Conservation (phyloP, 2,888 invertebrate genomes). For the Andrena bicolor region DNA sequence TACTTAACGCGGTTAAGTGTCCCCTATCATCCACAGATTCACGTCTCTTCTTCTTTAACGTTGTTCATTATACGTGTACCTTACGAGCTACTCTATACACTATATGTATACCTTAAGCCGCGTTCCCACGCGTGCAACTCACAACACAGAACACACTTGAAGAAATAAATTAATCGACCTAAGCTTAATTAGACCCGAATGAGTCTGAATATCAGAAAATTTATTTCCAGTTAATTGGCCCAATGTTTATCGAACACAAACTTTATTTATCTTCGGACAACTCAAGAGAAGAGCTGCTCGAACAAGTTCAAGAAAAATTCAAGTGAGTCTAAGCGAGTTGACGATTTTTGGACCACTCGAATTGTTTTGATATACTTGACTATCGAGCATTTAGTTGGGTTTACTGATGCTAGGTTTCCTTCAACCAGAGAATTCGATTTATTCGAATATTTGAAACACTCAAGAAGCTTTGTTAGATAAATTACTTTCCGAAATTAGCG, state of each 20-base stretch:
- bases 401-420: too few species aligned
- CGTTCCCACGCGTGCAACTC: not conserved
- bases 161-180: not conserved
- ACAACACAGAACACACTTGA: not conserved
- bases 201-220: not conserved
- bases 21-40: constrained; percentile 52
- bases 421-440: too few species aligned
- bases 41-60: constrained; percentile 25
- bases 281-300: not conserved
- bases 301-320: not conserved
- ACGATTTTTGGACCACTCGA: too few species aligned
- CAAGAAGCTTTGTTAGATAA: not conserved
- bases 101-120: constrained; percentile 13
- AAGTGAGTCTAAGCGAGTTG: not conserved
- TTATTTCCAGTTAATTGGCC: not conserved
- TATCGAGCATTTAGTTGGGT: too few species aligned
- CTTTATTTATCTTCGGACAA: too few species aligned
- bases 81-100: constrained; percentile 43
- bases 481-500: not conserved
- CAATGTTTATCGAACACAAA: too few species aligned
- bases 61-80: constrained; percentile 42
- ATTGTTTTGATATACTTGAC: too few species aligned
- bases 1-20: constrained; percentile 50
- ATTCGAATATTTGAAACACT: not conserved
- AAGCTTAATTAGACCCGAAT: not conserved